Base-by-base conservation (phyloP, 2,113 vertebrate genomes). In the Gymnobelideus leadbeateri region DNA sequence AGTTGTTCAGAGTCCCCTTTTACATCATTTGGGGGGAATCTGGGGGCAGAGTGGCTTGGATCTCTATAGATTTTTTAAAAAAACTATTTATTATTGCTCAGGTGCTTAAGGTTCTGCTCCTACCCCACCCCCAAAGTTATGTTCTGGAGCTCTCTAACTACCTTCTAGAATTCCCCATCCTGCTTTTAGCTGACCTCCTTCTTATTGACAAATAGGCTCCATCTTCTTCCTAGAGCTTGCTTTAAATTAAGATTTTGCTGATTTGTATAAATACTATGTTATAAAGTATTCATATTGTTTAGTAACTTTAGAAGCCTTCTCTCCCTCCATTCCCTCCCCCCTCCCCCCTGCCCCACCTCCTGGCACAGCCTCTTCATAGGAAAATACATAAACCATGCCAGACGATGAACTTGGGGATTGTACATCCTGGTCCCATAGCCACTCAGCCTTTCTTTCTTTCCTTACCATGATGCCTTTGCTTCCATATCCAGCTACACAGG, bases 151-250 rank as follows among this genome's bases (percentile, higher is more conserved):
- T 90, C 93, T 50, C n/a, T 10, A 16, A 23, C 68, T 84, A 51
- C 93, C 92, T 96, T 94, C 92, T 91, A 94, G 96, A 97, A 77
- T 92, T 23, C 93, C 92, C 93, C 46, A 52, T 68, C 89, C 68
- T 93, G 90, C 51, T 91, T 94, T 97, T 94, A 96, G 94, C 93
- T 28, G 31, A 84, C 91, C 57, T 97, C 93, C 52, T 95, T 96
- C 92, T n/a, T 61, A 91, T 95, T 98, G 97, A 95, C 92, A 97
- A 97, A 68, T 93, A 97, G 95, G 52, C 90, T 96, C 93, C 93
- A 37, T 91, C 95, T 97, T 93, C 89, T 92, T 94, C 47, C 91
- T 89, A 2, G 9, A 95, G 89, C 84, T n/a, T 89, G 91, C 95
- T 52, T 10, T 51, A 96, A 94, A 92, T 54, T 28, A 26, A 94